Evolutionary conservation across 2,113 vertebrate species (phyloP), one percentile per base, ranked within the genome.

Genomic region (Helogale parvula): DNA sequence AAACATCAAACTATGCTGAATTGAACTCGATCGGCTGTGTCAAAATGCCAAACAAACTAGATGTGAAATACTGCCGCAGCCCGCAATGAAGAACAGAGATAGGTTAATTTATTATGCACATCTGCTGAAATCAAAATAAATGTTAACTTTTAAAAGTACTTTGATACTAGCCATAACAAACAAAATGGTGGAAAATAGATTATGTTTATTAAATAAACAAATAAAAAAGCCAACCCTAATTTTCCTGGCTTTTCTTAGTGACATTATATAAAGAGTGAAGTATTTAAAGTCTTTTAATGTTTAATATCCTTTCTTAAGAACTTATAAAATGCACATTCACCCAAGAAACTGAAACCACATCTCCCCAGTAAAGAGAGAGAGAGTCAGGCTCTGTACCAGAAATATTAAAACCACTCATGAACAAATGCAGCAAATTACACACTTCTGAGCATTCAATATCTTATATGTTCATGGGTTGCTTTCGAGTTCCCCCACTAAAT

Each of bases 71-170:
- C 83, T 97, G 92, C 31, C 93, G 81, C 68, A 92, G 95, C 69
- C 89, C 83, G 92, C 38, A 84, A 72, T 1, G 76, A 88, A 97
- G 45, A 98, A 29, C 4, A 98, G 79, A 96, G 96, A 95, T 38
- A 96, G 35, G 65, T 79, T 97, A 82, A 50, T 85, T 97, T 97
- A 98, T 82, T 80, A 93, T 19, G 50, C 74, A 98, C 79, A 97
- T 97, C 97, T 98, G 84, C 94, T 96, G 84, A 98, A 98, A 92
- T 88, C 52, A 98, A 98, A 98, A 50, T 38, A 98, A 98, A 88
- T 33, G 84, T 93, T 90, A 93, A 96, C 72, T 90, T 98, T 98
- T 87, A 50, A 96, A 98, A 98, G 76, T 27, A 95, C 65, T 65
- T 68, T 92, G 81, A 38, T 80, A 97, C 10, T 80, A 98, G 79